A percentile compares a stretch with the other conserved stretches of the same genome.
These are phyloP conservation scores for Mesochorus sp. DNA, from an alignment of 2,888 invertebrate species.

Conservation along the genomic window DNA sequence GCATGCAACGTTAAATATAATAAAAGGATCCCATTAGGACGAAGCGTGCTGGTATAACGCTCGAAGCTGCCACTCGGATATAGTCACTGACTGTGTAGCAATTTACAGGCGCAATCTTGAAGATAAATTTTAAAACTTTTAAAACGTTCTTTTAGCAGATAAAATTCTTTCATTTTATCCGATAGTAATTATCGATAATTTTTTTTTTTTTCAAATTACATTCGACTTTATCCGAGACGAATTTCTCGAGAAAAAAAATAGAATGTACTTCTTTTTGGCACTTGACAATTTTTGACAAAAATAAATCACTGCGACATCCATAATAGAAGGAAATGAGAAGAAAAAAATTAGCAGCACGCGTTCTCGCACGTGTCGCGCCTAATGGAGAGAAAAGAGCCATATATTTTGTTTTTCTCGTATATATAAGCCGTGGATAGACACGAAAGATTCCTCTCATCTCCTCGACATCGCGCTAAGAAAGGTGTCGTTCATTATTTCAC, in stretches of 20 bases:
- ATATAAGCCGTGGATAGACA: not conserved
- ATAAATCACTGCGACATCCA: not conserved
- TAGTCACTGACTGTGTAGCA: conserved; percentile 27
- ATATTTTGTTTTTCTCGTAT: not conserved
- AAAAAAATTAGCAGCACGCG: conserved; percentile 7
- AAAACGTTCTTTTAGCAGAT: not conserved
- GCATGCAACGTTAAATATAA: conserved; percentile 57
- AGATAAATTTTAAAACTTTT: not conserved
- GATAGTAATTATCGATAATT: not conserved
- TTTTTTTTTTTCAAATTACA: no score
- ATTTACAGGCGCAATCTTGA: conserved; percentile 11
- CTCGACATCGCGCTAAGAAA: conserved; percentile 31
- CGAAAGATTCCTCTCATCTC: conserved; percentile 16
- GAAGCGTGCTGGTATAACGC: conserved; percentile 45
- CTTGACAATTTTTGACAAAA: no score
- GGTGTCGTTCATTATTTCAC: conserved; percentile 52
- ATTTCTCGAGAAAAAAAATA: no score
- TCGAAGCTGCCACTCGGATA: not conserved
- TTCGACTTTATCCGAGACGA: no score
- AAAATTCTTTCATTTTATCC: not conserved
- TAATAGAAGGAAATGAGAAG: not conserved
- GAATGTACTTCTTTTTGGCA: no score
- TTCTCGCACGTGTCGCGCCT: conserved; percentile 37
- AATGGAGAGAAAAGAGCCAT: conserved; percentile 31
- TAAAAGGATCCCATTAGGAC: conserved; percentile 58